A percentile compares a stretch with the other conserved stretches of the same genome.
Conservation (phyloP, 2,888 invertebrate genomes). For the Deroplatys truncata region DNA sequence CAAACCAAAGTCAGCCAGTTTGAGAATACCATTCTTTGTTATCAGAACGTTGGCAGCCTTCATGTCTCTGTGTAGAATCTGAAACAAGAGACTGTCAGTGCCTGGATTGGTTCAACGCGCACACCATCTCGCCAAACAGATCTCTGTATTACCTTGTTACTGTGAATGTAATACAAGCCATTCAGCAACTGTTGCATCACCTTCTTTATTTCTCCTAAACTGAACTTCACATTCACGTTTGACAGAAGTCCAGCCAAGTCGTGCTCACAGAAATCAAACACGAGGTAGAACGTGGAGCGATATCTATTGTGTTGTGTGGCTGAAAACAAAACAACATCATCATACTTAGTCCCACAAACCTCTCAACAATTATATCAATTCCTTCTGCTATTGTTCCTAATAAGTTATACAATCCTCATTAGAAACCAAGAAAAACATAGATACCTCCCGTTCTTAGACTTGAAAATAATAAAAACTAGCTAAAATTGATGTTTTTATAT, state of each 20-base stretch:
- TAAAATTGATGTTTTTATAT: too few relatives aligned
- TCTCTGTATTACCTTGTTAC: slow-evolving; percentile 45
- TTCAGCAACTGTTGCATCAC: slow-evolving; percentile 83
- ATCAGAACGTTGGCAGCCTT: slow-evolving; percentile 98
- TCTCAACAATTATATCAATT: too few relatives aligned
- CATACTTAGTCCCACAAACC: too few relatives aligned
- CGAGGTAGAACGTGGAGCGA: slow-evolving; percentile 86
- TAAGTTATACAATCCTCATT: too few relatives aligned
- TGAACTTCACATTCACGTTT: slow-evolving; percentile 93
- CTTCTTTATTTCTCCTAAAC: slow-evolving; percentile 94
- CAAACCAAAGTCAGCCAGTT: slow-evolving; percentile 96
- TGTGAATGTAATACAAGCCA: slow-evolving; percentile 94
- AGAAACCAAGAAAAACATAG: too few relatives aligned
- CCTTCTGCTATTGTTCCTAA: too few relatives aligned
- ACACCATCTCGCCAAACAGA: too few relatives aligned
- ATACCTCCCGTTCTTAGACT: too few relatives aligned
- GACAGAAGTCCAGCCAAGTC: slow-evolving; percentile 94
- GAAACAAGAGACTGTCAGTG: slow-evolving; percentile 15
- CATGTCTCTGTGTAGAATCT: slow-evolving; percentile 93
- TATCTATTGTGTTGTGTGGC: slow-evolving; percentile 66
- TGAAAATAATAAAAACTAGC: too few relatives aligned
- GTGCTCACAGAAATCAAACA: slow-evolving; percentile 98
- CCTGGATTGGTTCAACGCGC: too few relatives aligned
- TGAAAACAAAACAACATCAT: slow-evolving; percentile 33
- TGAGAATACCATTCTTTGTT: slow-evolving; percentile 89